Percentiles rank a stretch among this genome's conserved stretches.
Evolutionary conservation across 2,888 invertebrate species (phyloP).

Genomic region (Nomada lathburiana): DNA sequence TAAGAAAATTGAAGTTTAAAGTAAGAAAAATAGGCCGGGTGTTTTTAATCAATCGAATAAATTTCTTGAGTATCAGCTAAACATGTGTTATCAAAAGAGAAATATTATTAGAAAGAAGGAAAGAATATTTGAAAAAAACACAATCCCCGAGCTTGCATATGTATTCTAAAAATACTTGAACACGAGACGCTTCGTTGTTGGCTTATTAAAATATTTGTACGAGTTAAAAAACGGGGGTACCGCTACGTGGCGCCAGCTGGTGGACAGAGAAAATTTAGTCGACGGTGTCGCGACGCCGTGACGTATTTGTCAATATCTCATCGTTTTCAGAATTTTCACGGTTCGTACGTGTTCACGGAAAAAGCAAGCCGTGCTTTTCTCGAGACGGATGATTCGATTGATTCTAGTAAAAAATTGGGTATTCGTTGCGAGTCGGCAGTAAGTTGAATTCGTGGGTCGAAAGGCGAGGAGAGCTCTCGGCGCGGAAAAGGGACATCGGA

Average conservation of each 20-base stretch:
- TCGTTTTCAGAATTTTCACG: conserved; percentile 72
- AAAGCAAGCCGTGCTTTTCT: conserved; percentile 14
- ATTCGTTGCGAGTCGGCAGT: not conserved
- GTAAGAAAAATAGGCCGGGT: not conserved
- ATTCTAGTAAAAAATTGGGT: not conserved
- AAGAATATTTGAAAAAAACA: not conserved
- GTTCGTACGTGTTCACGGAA: conserved; percentile 37
- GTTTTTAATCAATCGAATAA: not conserved
- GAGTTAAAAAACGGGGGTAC: conserved; percentile 33
- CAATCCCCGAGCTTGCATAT: no score
- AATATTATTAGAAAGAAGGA: no score
- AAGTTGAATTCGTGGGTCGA: not conserved
- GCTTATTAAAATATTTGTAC: conserved; percentile 8
- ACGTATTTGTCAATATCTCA: conserved; percentile 80
- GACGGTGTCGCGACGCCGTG: conserved; percentile 79
- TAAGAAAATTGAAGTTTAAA: no score
- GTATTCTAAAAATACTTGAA: no score
- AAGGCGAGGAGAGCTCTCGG: conserved; percentile 33
- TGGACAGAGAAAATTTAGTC: conserved; percentile 45
- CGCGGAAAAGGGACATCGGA: conserved; percentile 59
- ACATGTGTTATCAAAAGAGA: not conserved
- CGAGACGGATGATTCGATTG: conserved; percentile 19
- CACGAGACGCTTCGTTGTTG: not conserved
- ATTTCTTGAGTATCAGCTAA: not conserved
- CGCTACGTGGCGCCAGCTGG: conserved; percentile 67